Base-by-base conservation (phyloP, 2,888 invertebrate species). In the Tenthredo amoena region DNA sequence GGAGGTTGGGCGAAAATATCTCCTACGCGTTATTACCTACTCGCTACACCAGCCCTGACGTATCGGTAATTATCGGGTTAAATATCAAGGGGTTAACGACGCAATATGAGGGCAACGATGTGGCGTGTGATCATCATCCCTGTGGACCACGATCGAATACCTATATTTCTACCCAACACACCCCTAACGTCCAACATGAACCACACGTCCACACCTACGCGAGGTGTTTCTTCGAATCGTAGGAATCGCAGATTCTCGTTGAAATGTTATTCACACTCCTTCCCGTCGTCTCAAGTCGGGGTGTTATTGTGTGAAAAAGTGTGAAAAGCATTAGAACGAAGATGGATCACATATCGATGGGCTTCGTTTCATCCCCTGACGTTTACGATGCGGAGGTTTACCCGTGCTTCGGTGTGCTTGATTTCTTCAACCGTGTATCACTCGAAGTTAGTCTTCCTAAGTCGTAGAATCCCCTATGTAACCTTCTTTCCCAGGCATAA, bases 1-100 rank as follows among this genome's bases (percentile, higher is more conserved):
- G 47, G 58, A 40, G 58, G 37, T 34, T 37, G 21, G 81, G 81
- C 21, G 62, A 62, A 65, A 62, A 37, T 58, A 37, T 58, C 37
- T n/a, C 21, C 34, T 31, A 31, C 77, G 58, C 58, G 37, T 62
- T 58, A 34, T 58, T 21, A 81, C 37, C 26, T 68, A 31, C 68
- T 68, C 68, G 12, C 68, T 34, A 34, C 62, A 26, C 18, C 62
- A 62, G 68, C 68, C 21, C 87, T 88, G 90, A 90, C 89, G 88
- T 87, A 84, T 86, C 86, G 88, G 88, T 92, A 92, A 92, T 92
- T 91, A 92, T 88, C 88, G 89, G 92, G 91, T 92, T 92, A 91
- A 92, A 91, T 91, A 90, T 91, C 91, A 90, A 89, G 90, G 91
- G 91, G 86, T 89, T 89, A 90, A 89, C 89, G 85, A 87, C 85